Percentiles rank a stretch among this genome's conserved stretches.
phyloP scores from a whole-genome alignment of 2,113 vertebrate genomes.

The Holacanthus passer region DNA sequence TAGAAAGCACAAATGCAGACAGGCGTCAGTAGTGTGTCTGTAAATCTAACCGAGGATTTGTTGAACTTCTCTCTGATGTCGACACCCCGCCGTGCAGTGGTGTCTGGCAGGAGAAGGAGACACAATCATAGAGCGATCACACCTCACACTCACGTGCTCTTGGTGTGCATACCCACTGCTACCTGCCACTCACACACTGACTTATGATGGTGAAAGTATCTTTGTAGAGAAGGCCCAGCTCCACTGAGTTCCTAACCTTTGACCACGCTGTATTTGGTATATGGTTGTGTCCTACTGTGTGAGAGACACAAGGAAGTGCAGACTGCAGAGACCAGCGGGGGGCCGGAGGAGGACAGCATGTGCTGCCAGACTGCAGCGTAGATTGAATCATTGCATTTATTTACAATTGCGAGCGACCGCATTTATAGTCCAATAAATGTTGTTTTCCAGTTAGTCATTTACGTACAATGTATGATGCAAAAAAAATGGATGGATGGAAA shows the following conservation, averaged over 20 bases:
- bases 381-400: slow-evolving; percentile 37
- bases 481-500: slow-evolving; percentile 42
- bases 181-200: slow-evolving; percentile 33
- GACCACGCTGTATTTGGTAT: slow-evolving; percentile 27
- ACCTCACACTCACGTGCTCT: slow-evolving; percentile 44
- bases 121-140: slow-evolving; percentile 28
- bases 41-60: slow-evolving; percentile 43
- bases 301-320: slow-evolving; percentile 21
- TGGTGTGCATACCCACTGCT: slow-evolving; percentile 17
- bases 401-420: slow-evolving; percentile 36
- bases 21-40: slow-evolving; percentile 33
- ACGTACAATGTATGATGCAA: slow-evolving; percentile 20
- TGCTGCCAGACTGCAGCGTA: slow-evolving; percentile 14
- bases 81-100: slow-evolving; percentile 26
- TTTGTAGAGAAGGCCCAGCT: neutral
- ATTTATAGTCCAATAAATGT: slow-evolving; percentile 61
- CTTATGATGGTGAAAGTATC: slow-evolving; percentile 22
- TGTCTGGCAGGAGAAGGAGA: slow-evolving; percentile 47
- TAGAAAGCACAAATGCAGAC: slow-evolving; percentile 37
- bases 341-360: neutral
- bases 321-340: slow-evolving; percentile 1
- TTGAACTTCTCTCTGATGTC: slow-evolving; percentile 51
- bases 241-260: slow-evolving; percentile 44
- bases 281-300: slow-evolving; percentile 30
- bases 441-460: slow-evolving; percentile 58